Base-by-base conservation (phyloP, 2,888 invertebrate species). In the Oscheius sp. region DNA sequence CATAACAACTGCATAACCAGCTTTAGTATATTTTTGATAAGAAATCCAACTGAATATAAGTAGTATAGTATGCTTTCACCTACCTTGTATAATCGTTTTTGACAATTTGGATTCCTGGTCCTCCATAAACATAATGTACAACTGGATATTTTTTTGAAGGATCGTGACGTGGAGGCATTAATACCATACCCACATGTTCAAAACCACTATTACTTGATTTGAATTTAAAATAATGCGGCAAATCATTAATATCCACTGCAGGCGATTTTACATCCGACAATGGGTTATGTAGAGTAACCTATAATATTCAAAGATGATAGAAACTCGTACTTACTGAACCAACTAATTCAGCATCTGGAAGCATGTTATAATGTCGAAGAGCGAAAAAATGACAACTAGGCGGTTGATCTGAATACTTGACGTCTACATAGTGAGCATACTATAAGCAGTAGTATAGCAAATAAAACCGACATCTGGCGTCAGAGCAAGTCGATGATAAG, bases 71-170 rank as follows among this genome's bases (percentile, higher is more conserved):
- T n/a, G n/a, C n/a, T n/a, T n/a, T n/a, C 1, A 22, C 77, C 63
- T 56, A 84, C 80, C 77, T 65, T 12, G 68, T 36, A 76, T 75
- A 84, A 47, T 76, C 75, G 88, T 98, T 97, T 64, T 93, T 93
- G 70, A 98, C 97, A 41, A 95, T 90, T 88, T 99, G 97, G 54
- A 97, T 95, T 87, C 96, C 95, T 0, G 98, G 98, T 0, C 98
- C 98, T 2, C 95, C 98, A 87, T 98, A 99, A 63, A 99, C 94
- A 87, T 95, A 94, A 57, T 97, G 90, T 70, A 98, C 92, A 17
- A 95, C 94, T 0, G 98, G 96, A 57, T 77, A 75, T 41, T 69
- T 71, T 47, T 68, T 72, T 32, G 30, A 33, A 2, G 51, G 49
- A 17, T 71, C 67, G 28, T 67, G 73, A 36, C 71, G 67, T 9